Conservation (phyloP, 2,888 invertebrate species). For the Eristalinus sepulchralis region DNA sequence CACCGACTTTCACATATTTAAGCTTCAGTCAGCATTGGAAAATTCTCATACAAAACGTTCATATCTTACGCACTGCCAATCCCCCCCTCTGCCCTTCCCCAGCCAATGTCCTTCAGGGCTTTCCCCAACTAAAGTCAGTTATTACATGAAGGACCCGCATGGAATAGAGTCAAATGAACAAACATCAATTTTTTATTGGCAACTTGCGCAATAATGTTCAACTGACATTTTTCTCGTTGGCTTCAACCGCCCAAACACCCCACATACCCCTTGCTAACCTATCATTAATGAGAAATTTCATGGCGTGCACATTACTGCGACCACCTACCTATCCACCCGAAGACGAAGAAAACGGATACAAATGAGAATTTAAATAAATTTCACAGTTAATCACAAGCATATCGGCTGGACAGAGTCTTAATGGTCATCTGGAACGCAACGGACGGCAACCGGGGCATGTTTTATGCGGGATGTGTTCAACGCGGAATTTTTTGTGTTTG, state of each 20-base stretch:
- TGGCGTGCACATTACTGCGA: constrained; percentile 41
- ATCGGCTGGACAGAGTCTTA: constrained; percentile 21
- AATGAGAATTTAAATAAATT: constrained; percentile 41
- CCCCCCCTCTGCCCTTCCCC: no score
- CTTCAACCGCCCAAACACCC: background rate
- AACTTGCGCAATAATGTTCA: constrained; percentile 24
- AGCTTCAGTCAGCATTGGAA: no score
- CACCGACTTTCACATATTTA: no score
- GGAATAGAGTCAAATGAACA: background rate
- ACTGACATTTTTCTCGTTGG: background rate
- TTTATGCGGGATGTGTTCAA: background rate
- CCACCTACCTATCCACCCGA: background rate
- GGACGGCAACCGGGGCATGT: no score
- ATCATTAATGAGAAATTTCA: constrained; percentile 49
- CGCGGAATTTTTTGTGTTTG: background rate
- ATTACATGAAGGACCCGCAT: background rate
- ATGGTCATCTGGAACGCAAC: constrained; percentile 55
- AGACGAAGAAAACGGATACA: background rate
- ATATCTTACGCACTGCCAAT: no score
- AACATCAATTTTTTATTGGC: constrained; percentile 8
- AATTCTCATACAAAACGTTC: no score
- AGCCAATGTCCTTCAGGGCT: background rate
- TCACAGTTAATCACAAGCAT: constrained; percentile 34
- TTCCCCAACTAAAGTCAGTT: background rate
- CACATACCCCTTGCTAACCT: background rate